Evolutionary conservation across 2,888 invertebrate genomes (phyloP).

Genomic region (Folsomia manolachei): DNA sequence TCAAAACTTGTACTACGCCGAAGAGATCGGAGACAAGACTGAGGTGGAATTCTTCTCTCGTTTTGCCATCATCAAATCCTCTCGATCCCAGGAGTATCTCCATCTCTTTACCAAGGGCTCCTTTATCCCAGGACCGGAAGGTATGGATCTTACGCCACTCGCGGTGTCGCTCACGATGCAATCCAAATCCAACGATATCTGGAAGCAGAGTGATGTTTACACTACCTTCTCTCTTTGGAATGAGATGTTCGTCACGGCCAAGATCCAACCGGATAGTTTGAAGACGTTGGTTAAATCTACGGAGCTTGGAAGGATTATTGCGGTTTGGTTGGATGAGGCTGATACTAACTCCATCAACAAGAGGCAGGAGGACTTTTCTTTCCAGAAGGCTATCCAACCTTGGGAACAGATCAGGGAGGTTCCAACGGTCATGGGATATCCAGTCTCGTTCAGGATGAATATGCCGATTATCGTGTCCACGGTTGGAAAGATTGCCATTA

Average conservation of each 20-base stretch:
- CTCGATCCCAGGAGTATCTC: neutral
- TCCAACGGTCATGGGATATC: constrained; percentile 20
- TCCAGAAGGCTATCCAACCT: constrained; percentile 1
- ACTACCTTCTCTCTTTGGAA: constrained; percentile 3
- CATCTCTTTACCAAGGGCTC: neutral
- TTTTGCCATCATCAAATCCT: neutral
- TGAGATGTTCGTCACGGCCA: constrained; percentile 13
- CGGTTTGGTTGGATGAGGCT: neutral
- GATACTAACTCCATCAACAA: neutral
- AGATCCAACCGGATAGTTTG: neutral
- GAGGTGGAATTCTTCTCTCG: neutral
- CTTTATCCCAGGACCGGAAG: neutral
- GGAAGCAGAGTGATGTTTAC: neutral
- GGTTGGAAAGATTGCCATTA: constrained; percentile 9
- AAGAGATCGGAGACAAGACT: neutral
- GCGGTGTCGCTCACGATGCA: neutral
- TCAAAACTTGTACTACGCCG: neutral
- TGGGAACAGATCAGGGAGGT: constrained; percentile 13
- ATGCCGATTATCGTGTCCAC: constrained; percentile 10
- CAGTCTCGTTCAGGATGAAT: constrained; percentile 5
- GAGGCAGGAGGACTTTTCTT: neutral
- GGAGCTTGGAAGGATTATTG: neutral
- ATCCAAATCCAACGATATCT: neutral
- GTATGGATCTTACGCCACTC: neutral
- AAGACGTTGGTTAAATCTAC: neutral